phyloP scores from a whole-genome alignment of 2,888 invertebrate genomes.

The Muscina levida region DNA sequence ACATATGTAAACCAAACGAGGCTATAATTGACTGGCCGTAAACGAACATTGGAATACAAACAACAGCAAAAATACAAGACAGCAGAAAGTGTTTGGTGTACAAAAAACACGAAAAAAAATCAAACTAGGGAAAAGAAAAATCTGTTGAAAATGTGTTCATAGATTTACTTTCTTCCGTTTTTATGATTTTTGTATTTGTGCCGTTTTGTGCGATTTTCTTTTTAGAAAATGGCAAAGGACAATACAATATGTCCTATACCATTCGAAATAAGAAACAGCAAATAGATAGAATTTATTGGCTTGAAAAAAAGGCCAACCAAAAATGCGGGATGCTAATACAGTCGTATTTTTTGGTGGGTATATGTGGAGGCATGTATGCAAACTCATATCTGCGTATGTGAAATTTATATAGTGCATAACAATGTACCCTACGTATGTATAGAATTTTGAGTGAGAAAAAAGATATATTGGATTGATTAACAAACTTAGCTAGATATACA shows the following conservation, averaged over 20 bases:
- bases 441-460: too few relatives aligned
- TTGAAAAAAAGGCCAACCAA: conserved; percentile 37
- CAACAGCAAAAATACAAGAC: conserved; percentile 27
- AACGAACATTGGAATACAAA: conserved; percentile 36
- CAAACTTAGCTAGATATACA: too few relatives aligned
- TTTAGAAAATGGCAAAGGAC: too few relatives aligned
- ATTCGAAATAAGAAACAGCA: conserved; percentile 39
- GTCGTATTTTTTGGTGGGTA: too few relatives aligned
- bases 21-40: conserved; percentile 67
- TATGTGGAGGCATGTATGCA: not conserved
- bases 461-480: too few relatives aligned
- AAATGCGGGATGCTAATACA: conserved; percentile 48
- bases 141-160: conserved; percentile 6
- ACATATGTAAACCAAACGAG: conserved; percentile 66
- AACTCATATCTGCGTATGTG: too few relatives aligned
- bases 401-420: too few relatives aligned
- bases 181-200: conserved; percentile 12
- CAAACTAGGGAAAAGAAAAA: not conserved
- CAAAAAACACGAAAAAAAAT: conserved; percentile 14
- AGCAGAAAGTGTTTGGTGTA: not conserved
- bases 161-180: not conserved
- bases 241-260: too few relatives aligned
- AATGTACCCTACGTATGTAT: too few relatives aligned
- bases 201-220: conserved; percentile 18
- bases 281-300: conserved; percentile 53